Conservation (phyloP, 2,797 vertebrate species). For the Centropyge bicolor region DNA sequence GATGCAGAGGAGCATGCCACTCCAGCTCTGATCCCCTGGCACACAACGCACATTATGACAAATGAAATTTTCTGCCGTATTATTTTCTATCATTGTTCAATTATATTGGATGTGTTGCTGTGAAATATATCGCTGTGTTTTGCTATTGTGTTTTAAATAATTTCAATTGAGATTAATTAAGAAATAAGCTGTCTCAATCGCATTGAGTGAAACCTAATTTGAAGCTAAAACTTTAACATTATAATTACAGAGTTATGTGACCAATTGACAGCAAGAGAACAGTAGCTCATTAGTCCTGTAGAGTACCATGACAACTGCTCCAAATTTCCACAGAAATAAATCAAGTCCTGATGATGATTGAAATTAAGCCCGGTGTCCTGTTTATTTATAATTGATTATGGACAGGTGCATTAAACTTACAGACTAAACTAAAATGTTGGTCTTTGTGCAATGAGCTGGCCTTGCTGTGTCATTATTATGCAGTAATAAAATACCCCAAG, state of each 20-base stretch:
- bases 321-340: background rate
- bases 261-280: conserved; percentile 5
- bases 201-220: background rate
- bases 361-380: background rate
- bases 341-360: background rate
- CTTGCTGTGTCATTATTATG: background rate
- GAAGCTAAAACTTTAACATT: background rate
- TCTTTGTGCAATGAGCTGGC: background rate
- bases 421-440: background rate
- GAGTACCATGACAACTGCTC: background rate
- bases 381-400: background rate
- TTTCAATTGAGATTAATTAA: background rate
- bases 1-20: conserved; percentile 46
- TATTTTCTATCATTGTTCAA: background rate
- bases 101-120: background rate
- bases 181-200: background rate
- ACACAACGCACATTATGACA: conserved; percentile 26
- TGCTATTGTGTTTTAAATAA: background rate
- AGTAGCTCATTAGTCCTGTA: background rate
- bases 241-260: conserved; percentile 6
- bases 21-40: conserved; percentile 33
- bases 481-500: background rate
- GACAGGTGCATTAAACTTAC: background rate
- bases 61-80: background rate
- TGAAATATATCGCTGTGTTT: background rate